Base-by-base conservation (phyloP, 2,888 invertebrate genomes). In the Spisula subtruncata region DNA sequence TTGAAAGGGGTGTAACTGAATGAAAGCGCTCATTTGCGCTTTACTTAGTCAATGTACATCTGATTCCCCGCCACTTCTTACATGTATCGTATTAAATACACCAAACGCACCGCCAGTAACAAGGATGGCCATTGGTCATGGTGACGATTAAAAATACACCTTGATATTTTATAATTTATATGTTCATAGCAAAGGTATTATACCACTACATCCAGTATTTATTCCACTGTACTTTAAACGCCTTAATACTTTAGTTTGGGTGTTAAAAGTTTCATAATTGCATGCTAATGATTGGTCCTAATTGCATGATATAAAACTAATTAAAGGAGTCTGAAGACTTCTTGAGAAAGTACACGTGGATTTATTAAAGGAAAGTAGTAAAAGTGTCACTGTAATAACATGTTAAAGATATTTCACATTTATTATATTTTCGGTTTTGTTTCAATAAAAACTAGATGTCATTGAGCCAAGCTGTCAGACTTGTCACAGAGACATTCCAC, bases 341-440 rank as follows among this genome's bases (percentile, higher is more conserved):
- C 60, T n/a, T n/a, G 60, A 66, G 60, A 5, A 25, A 25, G 10
- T n/a, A 25, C 60, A 6, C 60, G 8, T 66, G 25, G n/a, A 10
- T 25, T 66, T 25, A 66, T 66, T 66, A 60, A 12, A 66, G 60
- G 25, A 25, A 66, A 25, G 25, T n/a, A n/a, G 60, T 66, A 66
- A 66, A 66, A 66, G 10, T 66, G 60, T 66, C 60, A 66, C 10
- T 12, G 60, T 66, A 66, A 66, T 66, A 66, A 66, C 25, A 66
- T 25, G 60, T 25, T n/a, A 25, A 66, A n/a, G 60, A 25, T 25
- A 25, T 66, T 25, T 25, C n/a, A n/a, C n/a, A 25, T 66, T 66
- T 66, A 66, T 66, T 25, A 25, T 66, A 66, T 66, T 66, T 66
- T 66, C 60, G 60, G 60, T 66, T 25, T 25, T 66, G 60, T 66